These are phyloP conservation scores for Aptenodytes forsteri DNA, from an alignment of 2,113 vertebrate species.

Conservation along the genomic window DNA sequence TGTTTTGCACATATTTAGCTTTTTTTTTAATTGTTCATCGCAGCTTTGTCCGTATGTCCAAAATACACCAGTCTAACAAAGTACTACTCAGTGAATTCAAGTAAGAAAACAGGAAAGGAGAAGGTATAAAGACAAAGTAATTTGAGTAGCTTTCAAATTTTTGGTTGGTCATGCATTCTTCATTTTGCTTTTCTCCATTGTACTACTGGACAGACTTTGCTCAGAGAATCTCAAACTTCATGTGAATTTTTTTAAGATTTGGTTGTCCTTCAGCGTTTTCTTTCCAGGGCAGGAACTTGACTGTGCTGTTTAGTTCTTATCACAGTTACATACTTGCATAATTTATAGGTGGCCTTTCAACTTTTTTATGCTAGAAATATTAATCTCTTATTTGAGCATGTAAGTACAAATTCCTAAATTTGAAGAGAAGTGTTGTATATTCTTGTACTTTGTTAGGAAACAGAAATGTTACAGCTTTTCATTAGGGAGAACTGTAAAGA, in stretches of 20 bases:
- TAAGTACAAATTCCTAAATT: not conserved
- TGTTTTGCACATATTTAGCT: not conserved
- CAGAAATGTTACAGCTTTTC: not conserved
- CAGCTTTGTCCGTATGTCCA: not conserved
- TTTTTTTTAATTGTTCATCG: not conserved
- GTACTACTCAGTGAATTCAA: not conserved
- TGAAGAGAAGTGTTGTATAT: not conserved
- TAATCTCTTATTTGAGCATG: not conserved
- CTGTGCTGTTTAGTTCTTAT: not conserved
- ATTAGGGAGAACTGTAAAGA: not conserved
- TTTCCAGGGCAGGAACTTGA: not conserved
- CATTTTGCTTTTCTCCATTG: not conserved
- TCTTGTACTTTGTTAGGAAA: not conserved
- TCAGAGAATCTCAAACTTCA: not conserved
- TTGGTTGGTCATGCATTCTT: not conserved
- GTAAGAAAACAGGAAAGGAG: not conserved
- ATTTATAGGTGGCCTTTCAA: not conserved
- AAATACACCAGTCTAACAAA: not conserved
- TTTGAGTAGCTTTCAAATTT: not conserved
- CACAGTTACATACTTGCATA: not conserved
- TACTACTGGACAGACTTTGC: not conserved
- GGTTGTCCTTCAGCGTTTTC: not conserved
- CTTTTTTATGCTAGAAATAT: not conserved
- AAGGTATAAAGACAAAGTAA: not conserved
- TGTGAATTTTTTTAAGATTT: not conserved